A percentile compares a stretch with the other conserved stretches of the same genome.
phyloP scores from a whole-genome alignment of 2,113 vertebrate species.

The Mugil cephalus region DNA sequence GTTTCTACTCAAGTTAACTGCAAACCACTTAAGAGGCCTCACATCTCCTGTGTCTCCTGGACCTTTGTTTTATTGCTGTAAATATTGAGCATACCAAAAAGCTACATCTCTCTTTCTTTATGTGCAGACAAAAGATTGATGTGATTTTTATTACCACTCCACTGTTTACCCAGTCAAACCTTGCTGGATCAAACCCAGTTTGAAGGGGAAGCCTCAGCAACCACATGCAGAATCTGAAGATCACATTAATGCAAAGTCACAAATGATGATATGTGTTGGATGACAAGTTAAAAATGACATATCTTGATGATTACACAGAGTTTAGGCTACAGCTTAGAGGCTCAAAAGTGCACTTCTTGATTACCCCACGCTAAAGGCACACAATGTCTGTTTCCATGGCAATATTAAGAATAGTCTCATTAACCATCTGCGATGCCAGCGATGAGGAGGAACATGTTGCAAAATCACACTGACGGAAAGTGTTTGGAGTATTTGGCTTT shows the following conservation, averaged over 20 bases:
- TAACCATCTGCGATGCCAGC: background rate
- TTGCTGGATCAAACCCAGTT: too few species aligned
- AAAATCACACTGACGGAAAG: background rate
- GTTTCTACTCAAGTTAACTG: too few species aligned
- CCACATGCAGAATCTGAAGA: background rate
- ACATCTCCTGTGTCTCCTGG: too few species aligned
- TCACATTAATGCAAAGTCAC: background rate
- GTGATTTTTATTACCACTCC: too few species aligned
- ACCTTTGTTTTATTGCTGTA: too few species aligned
- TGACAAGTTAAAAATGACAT: background rate
- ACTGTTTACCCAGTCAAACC: background rate
- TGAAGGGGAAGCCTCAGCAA: too few species aligned
- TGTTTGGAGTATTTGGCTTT: constrained; percentile 6
- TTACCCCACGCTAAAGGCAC: background rate
- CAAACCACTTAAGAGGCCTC: too few species aligned
- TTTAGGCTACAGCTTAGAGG: background rate
- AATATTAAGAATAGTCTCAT: constrained; percentile 28
- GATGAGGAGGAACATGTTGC: background rate
- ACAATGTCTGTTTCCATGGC: constrained; percentile 43
- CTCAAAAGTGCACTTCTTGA: background rate
- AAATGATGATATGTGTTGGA: background rate
- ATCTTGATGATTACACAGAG: background rate
- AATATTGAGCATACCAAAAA: too few species aligned
- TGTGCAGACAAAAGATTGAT: too few species aligned
- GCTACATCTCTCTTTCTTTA: too few species aligned